Conservation (phyloP, 2,888 invertebrate species). For the Chrysotoxum bicinctum region DNA sequence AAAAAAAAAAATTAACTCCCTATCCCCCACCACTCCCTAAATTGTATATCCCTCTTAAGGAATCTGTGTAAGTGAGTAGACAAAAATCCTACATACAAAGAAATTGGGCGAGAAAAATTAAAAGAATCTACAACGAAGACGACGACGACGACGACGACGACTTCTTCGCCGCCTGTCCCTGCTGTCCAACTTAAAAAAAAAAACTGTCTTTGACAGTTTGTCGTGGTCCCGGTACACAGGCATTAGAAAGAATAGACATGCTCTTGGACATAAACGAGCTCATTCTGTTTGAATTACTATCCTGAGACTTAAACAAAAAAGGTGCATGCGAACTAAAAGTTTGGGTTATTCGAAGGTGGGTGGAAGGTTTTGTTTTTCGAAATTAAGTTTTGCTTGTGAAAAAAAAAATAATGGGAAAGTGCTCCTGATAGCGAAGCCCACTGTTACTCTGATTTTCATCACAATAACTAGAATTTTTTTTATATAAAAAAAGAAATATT, state of each 20-base stretch:
- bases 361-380: neutral
- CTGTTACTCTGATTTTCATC: neutral
- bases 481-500: neutral
- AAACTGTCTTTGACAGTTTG: constrained; percentile 60
- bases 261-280: constrained; percentile 45
- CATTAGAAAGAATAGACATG: constrained; percentile 47
- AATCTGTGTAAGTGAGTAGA: constrained; percentile 33
- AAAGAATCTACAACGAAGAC: constrained; percentile 49
- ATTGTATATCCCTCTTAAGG: constrained; percentile 31
- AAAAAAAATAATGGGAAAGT: neutral
- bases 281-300: constrained; percentile 53
- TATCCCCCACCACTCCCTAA: neutral
- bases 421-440: neutral
- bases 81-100: constrained; percentile 47
- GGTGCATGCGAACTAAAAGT: neutral
- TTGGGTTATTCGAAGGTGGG: neutral
- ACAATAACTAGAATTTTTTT: neutral
- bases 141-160: neutral
- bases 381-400: neutral
- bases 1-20: neutral
- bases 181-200: neutral
- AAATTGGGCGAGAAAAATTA: constrained; percentile 72
- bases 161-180: neutral
- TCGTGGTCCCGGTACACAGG: constrained; percentile 31
- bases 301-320: constrained; percentile 19